These are phyloP conservation scores for Zophobas atratus DNA, from an alignment of 1,140 invertebrate species.

Conservation along the genomic window DNA sequence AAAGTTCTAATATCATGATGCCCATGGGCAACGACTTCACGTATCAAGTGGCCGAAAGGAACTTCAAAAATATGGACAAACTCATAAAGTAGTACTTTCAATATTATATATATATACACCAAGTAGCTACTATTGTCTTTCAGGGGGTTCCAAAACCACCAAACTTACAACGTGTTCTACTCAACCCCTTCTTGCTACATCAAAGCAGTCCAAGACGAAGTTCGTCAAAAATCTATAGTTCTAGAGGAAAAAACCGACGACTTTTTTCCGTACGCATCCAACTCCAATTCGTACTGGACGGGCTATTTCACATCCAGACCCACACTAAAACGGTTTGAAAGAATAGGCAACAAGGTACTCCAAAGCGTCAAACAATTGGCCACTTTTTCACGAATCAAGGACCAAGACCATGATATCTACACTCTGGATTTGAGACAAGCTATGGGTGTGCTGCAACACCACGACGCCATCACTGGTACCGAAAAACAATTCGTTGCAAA, in stretches of 20 bases:
- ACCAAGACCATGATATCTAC: slow-evolving; percentile 62
- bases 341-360: slow-evolving; percentile 78
- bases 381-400: slow-evolving; percentile 9
- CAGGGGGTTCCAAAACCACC: slow-evolving; percentile 12
- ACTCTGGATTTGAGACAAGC: slow-evolving; percentile 67
- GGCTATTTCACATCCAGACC: slow-evolving; percentile 87
- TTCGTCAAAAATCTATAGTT: background rate
- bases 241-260: slow-evolving; percentile 75
- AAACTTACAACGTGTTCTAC: slow-evolving; percentile 76
- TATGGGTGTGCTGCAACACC: slow-evolving; percentile 80
- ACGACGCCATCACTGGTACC: slow-evolving; percentile 79
- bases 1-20: slow-evolving; percentile 61
- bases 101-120: background rate
- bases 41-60: slow-evolving; percentile 73
- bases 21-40: slow-evolving; percentile 66
- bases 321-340: slow-evolving; percentile 76
- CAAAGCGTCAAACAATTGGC: slow-evolving; percentile 30
- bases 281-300: slow-evolving; percentile 83
- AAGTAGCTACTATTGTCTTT: background rate
- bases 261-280: slow-evolving; percentile 83
- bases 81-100: slow-evolving; percentile 76
- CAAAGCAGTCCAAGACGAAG: slow-evolving; percentile 72
- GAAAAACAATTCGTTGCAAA: slow-evolving; percentile 81
- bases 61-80: slow-evolving; percentile 82
- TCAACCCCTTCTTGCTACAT: slow-evolving; percentile 85